A percentile compares a stretch with the other conserved stretches of the same genome.
phyloP scores from a whole-genome alignment of 2,113 vertebrate species.

The Colistium nudipinnis region DNA sequence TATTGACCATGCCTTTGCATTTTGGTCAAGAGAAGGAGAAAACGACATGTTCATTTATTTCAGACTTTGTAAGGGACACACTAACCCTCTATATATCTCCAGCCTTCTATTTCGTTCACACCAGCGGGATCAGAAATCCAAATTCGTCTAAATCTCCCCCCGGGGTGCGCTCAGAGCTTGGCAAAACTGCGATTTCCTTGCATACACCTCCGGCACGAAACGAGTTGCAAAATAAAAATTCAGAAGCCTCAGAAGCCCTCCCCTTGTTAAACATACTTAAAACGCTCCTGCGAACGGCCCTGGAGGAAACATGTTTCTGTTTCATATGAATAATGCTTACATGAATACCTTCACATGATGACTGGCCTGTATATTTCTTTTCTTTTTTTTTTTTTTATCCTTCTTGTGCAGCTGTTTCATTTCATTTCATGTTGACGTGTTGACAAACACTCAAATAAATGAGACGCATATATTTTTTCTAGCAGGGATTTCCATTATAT shows the following conservation, averaged over 20 bases:
- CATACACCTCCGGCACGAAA: background rate
- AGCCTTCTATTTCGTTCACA: background rate
- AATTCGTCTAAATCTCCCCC: background rate
- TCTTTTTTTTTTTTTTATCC: too few species aligned
- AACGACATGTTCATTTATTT: background rate
- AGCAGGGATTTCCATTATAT: background rate
- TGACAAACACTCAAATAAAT: too few species aligned
- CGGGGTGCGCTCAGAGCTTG: background rate
- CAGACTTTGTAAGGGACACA: background rate
- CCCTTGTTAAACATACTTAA: background rate
- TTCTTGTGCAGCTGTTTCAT: too few species aligned
- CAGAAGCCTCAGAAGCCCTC: background rate
- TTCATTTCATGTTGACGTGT: too few species aligned
- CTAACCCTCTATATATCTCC: background rate
- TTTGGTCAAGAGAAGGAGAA: background rate
- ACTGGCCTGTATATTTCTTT: background rate
- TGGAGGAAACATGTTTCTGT: background rate
- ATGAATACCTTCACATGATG: background rate
- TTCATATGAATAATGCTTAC: background rate
- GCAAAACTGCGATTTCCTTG: background rate
- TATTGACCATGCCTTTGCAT: too few species aligned
- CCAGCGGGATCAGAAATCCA: background rate
- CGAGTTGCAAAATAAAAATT: background rate
- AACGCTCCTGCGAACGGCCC: background rate
- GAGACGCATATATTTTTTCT: too few species aligned